Base-by-base conservation (phyloP, 2,113 vertebrate species). In the Varanus komodoensis region DNA sequence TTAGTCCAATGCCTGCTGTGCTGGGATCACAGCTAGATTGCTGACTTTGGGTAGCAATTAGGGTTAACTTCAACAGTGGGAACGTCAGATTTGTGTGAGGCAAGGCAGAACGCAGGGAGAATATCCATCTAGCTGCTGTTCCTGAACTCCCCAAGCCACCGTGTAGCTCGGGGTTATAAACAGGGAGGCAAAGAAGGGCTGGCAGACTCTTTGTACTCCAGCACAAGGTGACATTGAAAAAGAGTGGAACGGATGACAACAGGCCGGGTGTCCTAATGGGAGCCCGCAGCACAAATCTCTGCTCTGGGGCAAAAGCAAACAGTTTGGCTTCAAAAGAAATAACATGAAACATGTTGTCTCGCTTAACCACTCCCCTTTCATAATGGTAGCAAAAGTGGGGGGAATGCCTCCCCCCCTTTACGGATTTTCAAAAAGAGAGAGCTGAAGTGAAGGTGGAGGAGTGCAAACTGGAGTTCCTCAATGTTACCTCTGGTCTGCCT, bases 1-100 rank as follows among this genome's bases (percentile, higher is more conserved):
- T 93, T 90, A 94, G 86, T 79, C 86, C 27, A 67, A 57, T 86
- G 71, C 87, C 90, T 94, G 89, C 92, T 92, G 89, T 61, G 90
- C 50, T 68, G 77, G 32, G 54, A 90, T 75, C 75, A 80, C 34
- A 79, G 82, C 11, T 38, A 92, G 34, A 89, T 64, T 87, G 48
- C 3, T 73, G 50, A 1, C 6, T 57, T 44, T 89, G 32, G 4
- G 73, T 92, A 89, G 50, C 44, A 89, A 86, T 84, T 87, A 91
- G 87, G 21, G 25, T 74, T n/a, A 84, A 81, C 85, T 87, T 89
- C 73, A 71, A 84, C 87, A 92, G 82, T 81, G n/a, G 79, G 82
- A 92, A 87, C 82, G 82, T 69, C 86, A 88, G 81, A 64, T 92
- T 91, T 87, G 87, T 48, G 74, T 19, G 69, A 91, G 82, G 48